phyloP scores from a whole-genome alignment of 2,797 vertebrate species.

The Centropyge bicolor region DNA sequence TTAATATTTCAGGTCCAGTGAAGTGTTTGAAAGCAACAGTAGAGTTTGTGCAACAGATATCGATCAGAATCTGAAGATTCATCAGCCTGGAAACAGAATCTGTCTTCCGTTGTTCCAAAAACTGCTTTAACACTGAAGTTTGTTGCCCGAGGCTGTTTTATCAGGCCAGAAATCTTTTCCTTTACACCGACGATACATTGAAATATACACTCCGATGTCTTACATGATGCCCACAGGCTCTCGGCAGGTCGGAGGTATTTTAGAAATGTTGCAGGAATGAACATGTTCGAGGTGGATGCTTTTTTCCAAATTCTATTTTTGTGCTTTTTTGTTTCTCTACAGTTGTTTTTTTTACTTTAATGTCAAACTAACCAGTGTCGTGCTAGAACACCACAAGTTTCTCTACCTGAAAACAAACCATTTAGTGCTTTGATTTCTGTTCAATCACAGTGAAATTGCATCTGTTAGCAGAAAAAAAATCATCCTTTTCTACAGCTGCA shows the following conservation, averaged over 20 bases:
- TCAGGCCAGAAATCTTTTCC: not conserved
- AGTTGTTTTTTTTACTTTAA: not conserved
- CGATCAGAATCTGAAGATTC: constrained; percentile 38
- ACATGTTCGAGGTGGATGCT: not conserved
- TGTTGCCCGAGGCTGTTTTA: not conserved
- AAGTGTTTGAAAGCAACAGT: constrained; percentile 3
- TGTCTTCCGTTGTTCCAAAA: constrained; percentile 9
- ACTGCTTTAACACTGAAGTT: not conserved
- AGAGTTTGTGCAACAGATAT: constrained; percentile 39
- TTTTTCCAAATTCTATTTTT: not conserved
- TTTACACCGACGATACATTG: constrained; percentile 7
- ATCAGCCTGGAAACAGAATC: constrained; percentile 26
- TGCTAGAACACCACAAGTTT: not conserved
- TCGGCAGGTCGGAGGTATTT: not conserved
- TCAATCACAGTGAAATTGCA: not conserved
- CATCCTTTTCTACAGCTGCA: not conserved
- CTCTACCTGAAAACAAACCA: not conserved
- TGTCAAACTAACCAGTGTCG: not conserved
- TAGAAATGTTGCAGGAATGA: not conserved
- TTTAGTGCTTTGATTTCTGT: not conserved
- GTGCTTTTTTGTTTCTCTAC: not conserved
- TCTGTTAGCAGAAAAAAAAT: not conserved
- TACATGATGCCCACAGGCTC: not conserved
- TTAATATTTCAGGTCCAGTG: constrained; percentile 1
- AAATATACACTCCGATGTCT: not conserved